Conservation (phyloP, 23 tunicate genomes). For the Phallusia fumigata region DNA sequence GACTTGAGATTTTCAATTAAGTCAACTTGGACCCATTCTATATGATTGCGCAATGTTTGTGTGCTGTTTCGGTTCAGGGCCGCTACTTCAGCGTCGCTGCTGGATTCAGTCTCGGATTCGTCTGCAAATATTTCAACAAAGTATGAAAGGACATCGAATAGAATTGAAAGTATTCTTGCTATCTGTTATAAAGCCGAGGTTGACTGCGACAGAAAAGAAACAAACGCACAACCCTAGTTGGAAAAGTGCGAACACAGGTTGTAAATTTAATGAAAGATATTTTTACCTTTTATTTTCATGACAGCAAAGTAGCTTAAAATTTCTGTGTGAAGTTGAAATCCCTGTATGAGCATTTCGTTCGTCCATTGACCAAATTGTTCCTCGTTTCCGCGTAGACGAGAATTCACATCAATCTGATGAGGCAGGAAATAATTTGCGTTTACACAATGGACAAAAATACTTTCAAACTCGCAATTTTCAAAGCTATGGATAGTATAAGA, state of each 20-base stretch:
- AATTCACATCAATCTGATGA: background rate
- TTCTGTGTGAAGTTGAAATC: background rate
- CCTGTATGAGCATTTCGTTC: background rate
- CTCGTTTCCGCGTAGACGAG: background rate
- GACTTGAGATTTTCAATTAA: slow-evolving; percentile 25
- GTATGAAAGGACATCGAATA: no score
- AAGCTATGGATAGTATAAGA: no score
- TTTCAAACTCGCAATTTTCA: background rate
- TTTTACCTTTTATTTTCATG: background rate
- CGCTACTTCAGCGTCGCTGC: background rate
- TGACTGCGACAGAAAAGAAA: no score
- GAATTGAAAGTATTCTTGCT: no score
- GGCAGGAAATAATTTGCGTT: background rate
- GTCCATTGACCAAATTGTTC: background rate
- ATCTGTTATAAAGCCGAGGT: no score
- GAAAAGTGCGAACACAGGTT: no score
- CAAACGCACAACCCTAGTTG: no score
- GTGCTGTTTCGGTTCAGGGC: background rate
- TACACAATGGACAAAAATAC: background rate
- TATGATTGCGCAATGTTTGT: background rate
- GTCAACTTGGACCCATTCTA: slow-evolving; percentile 24
- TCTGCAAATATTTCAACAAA: no score
- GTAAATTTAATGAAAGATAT: background rate
- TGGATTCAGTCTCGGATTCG: background rate
- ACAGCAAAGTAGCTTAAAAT: background rate